Percentiles rank a stretch among this genome's conserved stretches.
Conservation (phyloP, 2,113 vertebrate genomes). For the Ascaphus truei region DNA sequence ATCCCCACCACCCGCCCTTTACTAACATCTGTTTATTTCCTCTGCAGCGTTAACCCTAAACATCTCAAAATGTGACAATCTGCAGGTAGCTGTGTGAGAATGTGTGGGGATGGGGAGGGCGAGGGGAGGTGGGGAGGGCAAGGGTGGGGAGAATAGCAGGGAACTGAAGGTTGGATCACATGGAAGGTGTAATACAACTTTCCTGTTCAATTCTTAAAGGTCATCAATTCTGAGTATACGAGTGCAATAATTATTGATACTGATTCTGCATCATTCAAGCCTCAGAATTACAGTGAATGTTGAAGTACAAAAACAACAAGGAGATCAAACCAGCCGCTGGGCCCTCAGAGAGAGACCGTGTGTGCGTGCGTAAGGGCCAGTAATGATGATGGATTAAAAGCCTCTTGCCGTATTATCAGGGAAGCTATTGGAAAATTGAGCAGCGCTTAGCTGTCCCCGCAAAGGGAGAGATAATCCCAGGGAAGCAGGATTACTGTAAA, state of each 20-base stretch:
- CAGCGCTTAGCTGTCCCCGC: conserved; percentile 30
- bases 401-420: conserved; percentile 39
- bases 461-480: conserved; percentile 55
- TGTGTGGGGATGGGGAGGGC: too few species aligned
- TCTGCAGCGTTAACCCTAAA: conserved; percentile 15
- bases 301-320: too few species aligned
- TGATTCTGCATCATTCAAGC: background rate
- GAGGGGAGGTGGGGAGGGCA: too few species aligned
- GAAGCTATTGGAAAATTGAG: conserved; percentile 38
- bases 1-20: background rate
- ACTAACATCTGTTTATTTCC: conserved; percentile 16
- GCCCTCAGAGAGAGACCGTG: background rate
- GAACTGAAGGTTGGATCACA: background rate
- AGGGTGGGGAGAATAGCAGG: too few species aligned
- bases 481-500: conserved; percentile 60
- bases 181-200: background rate
- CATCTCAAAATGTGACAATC: conserved; percentile 12
- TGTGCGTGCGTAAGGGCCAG: conserved; percentile 8
- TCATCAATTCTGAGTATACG: background rate
- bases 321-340: background rate
- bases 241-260: background rate
- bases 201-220: background rate
- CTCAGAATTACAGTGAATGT: too few species aligned
- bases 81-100: background rate
- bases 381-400: conserved; percentile 41